Conservation (phyloP, 2,888 invertebrate genomes). For the Pterostichus niger region DNA sequence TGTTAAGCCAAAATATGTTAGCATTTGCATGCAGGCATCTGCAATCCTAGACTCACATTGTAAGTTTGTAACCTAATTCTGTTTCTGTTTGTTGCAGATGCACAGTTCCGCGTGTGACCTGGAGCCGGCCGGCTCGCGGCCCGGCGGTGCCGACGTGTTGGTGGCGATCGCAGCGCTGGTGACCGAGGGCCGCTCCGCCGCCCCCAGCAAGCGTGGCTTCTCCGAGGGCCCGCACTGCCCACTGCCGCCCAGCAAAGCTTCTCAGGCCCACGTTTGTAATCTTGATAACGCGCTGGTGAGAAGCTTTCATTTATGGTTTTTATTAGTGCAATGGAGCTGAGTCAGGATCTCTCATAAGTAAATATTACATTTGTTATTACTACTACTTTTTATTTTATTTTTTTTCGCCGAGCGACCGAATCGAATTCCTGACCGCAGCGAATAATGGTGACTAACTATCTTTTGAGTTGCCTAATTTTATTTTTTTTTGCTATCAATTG, state of each 20-base stretch:
- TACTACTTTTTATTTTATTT: slow-evolving; percentile 25
- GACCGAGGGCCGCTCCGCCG: slow-evolving; percentile 75
- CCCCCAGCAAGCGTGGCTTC: slow-evolving; percentile 79
- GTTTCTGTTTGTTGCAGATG: slow-evolving; percentile 74
- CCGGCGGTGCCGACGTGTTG: slow-evolving; percentile 74
- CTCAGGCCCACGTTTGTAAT: slow-evolving; percentile 78
- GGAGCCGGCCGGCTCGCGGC: slow-evolving; percentile 69
- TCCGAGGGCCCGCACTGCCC: slow-evolving; percentile 86
- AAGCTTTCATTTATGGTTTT: slow-evolving; percentile 58
- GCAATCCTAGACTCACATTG: not conserved
- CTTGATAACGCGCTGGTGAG: slow-evolving; percentile 78
- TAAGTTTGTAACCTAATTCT: slow-evolving; percentile 49
- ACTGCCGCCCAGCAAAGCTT: slow-evolving; percentile 77
- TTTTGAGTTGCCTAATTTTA: no score
- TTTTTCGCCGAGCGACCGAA: slow-evolving; percentile 42
- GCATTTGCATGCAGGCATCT: not conserved
- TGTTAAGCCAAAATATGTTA: not conserved
- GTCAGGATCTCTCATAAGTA: slow-evolving; percentile 57
- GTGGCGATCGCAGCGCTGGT: slow-evolving; percentile 76
- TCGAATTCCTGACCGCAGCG: not conserved
- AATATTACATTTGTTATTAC: slow-evolving; percentile 60
- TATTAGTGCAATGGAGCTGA: slow-evolving; percentile 57
- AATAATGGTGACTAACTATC: no score
- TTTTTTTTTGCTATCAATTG: no score
- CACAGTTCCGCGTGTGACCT: slow-evolving; percentile 75